Evolutionary conservation across 2,888 invertebrate species (phyloP).

Genomic region (Ectropis crepuscularia): DNA sequence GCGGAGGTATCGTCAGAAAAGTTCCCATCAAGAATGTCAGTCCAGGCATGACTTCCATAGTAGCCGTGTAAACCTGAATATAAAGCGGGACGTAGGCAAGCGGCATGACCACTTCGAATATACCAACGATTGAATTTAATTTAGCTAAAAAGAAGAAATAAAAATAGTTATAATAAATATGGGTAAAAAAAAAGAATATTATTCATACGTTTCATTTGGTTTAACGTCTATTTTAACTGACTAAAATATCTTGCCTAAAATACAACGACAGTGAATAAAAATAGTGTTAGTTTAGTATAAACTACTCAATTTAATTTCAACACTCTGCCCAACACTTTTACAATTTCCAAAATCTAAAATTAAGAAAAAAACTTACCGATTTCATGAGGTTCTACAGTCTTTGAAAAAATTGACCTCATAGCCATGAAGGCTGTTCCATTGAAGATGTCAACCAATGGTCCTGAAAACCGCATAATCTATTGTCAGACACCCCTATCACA

Average conservation of each 20-base stretch:
- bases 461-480: slow-evolving; percentile 60
- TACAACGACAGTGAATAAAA: too few relatives aligned
- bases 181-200: too few relatives aligned
- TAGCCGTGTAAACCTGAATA: slow-evolving; percentile 22
- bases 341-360: too few relatives aligned
- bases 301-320: too few relatives aligned
- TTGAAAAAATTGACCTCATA: slow-evolving; percentile 86
- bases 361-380: slow-evolving; percentile 72
- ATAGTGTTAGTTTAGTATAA: too few relatives aligned
- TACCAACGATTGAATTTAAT: slow-evolving; percentile 8
- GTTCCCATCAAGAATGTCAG: slow-evolving; percentile 29
- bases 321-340: too few relatives aligned
- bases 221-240: too few relatives aligned
- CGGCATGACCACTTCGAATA: slow-evolving; percentile 28
- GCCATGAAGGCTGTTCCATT: slow-evolving; percentile 87
- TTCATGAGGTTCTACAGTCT: slow-evolving; percentile 85
- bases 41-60: slow-evolving; percentile 26
- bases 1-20: slow-evolving; percentile 8
- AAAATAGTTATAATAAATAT: too few relatives aligned
- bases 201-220: too few relatives aligned
- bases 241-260: too few relatives aligned
- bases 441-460: slow-evolving; percentile 86
- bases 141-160: not conserved
- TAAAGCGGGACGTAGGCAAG: slow-evolving; percentile 25
- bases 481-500: too few relatives aligned